Evolutionary conservation across 2,113 vertebrate genomes (phyloP).

Genomic region (Salminus brasiliensis): DNA sequence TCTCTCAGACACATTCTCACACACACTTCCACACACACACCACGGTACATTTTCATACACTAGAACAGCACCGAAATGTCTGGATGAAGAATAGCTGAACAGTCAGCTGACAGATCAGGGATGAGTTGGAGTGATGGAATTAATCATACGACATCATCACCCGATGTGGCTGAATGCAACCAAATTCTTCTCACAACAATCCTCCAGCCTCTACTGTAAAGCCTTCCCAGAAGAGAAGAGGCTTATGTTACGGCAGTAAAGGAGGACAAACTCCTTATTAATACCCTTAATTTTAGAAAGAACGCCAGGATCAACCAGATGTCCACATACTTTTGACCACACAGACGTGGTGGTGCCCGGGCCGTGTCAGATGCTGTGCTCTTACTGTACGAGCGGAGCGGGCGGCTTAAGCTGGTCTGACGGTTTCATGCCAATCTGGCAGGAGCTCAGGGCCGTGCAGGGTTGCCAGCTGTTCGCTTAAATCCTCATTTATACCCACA

Average conservation of each 20-base stretch:
- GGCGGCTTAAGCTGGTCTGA: neutral
- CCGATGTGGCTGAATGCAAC: too few species aligned
- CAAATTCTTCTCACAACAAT: too few species aligned
- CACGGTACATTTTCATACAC: neutral
- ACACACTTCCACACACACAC: neutral
- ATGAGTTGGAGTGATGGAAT: too few species aligned
- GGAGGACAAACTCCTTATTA: too few species aligned
- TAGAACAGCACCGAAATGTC: neutral
- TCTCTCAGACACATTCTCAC: neutral
- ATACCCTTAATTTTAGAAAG: too few species aligned
- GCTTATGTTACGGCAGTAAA: too few species aligned
- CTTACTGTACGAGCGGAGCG: neutral
- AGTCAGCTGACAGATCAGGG: neutral
- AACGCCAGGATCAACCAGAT: too few species aligned
- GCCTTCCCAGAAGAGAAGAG: too few species aligned
- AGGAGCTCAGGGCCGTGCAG: neutral
- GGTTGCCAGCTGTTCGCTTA: conserved; percentile 26
- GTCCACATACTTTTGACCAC: too few species aligned
- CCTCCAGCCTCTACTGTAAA: too few species aligned
- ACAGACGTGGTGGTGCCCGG: too few species aligned
- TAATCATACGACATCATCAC: too few species aligned
- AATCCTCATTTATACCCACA: neutral
- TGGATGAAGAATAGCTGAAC: neutral
- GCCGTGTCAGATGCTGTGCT: neutral
- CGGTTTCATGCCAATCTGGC: conserved; percentile 16